Evolutionary conservation across 2,113 vertebrate species (phyloP), one percentile per base, ranked within the genome.

Genomic region (Corapipo altera): DNA sequence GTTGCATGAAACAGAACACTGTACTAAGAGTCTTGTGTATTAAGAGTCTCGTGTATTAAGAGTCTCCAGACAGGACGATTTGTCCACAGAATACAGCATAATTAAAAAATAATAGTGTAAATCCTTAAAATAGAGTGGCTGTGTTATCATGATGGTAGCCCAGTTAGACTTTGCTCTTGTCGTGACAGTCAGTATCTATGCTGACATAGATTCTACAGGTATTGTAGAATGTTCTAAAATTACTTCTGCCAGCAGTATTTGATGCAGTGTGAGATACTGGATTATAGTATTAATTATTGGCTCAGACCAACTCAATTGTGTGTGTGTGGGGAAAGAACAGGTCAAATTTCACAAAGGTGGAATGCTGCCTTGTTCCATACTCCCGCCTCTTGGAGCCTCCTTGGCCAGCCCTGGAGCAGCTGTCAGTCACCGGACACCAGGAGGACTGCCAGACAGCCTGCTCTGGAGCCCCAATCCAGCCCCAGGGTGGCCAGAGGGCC

Each of bases 161-260:
- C 23, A 51, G 26, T 15, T 88, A 55, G 27, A 9, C 8, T 15
- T 72, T 79, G 5, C 4, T 55, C 26, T 48, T 0, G 0, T 59
- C 24, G 37, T 1, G 1, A n/a, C 43, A n/a, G 11, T 55, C 44
- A 65, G 15, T 37, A n/a, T 59, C 15, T 41, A 22, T 15, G 17
- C 41, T 82, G 66, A 58, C 26, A 66, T 8, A 48, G 32, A 55
- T 15, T 13, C 8, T 35, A 11, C 13, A 58, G 21, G 17, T 51
- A 7, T 15, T 48, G 4, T 37, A 44, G 62, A 8, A 20, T 58
- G 19, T 61, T 82, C 21, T 58, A n/a, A 74, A 82, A 75, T 41
- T 22, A 35, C 8, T 79, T 79, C 58, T 49, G 19, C 24, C 26
- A 64, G 28, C 9, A 62, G 9, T 39, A 12, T 33, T 67, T 67